A percentile compares a stretch with the other conserved stretches of the same genome.
Evolutionary conservation across 2,888 invertebrate species (phyloP).

Genomic region (Drosophila greeni): DNA sequence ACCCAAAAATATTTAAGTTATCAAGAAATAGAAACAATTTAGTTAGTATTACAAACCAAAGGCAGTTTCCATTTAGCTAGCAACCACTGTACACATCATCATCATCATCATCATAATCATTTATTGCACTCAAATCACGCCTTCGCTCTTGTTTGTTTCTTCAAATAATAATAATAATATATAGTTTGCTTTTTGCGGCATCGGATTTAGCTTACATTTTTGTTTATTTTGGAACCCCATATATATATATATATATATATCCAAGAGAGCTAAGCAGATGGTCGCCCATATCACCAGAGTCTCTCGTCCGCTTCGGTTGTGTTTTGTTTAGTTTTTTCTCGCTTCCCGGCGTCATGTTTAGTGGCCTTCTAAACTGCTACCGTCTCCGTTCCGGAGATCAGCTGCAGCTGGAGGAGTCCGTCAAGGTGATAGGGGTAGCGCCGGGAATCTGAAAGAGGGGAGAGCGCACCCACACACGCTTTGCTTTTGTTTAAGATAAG

Average conservation of each 20-base stretch:
- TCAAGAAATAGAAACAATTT: not conserved
- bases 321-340: not conserved
- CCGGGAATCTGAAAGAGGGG: not conserved
- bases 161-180: slow-evolving; percentile 25
- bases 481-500: slow-evolving; percentile 34
- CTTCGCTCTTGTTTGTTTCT: slow-evolving; percentile 26
- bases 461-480: slow-evolving; percentile 42
- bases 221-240: slow-evolving; percentile 17
- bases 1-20: too few species aligned
- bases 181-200: slow-evolving; percentile 77
- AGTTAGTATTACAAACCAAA: too few species aligned
- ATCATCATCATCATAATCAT: too few species aligned
- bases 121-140: slow-evolving; percentile 23
- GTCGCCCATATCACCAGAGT: slow-evolving; percentile 16
- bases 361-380: not conserved
- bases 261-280: slow-evolving; percentile 1
- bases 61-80: not conserved
- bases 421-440: slow-evolving; percentile 20
- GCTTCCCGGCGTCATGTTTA: slow-evolving; percentile 8
- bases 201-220: slow-evolving; percentile 75
- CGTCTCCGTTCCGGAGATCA: slow-evolving; percentile 1
- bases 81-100: slow-evolving; percentile 1
- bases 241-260: too few species aligned
- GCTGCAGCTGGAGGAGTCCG: slow-evolving; percentile 3
- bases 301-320: slow-evolving; percentile 25